A percentile compares a stretch with the other conserved stretches of the same genome.
phyloP scores from a whole-genome alignment of 2,888 invertebrate genomes.

The Patella caerulea region DNA sequence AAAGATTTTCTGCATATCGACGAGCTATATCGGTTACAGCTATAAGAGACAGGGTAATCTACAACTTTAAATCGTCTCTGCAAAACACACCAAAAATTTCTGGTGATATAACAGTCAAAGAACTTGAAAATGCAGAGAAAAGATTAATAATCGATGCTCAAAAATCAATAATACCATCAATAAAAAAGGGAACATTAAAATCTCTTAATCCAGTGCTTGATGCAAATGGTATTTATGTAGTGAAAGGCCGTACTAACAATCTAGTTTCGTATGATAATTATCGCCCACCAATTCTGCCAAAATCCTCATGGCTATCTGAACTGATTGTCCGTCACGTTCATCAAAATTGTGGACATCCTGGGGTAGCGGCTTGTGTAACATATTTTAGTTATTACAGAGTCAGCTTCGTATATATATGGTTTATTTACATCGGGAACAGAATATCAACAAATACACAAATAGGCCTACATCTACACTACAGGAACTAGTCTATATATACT shows the following conservation, averaged over 20 bases:
- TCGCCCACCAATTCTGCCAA: neutral
- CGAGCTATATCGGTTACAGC: neutral
- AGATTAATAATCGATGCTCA: neutral
- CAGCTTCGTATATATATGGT: no score
- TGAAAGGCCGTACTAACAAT: neutral
- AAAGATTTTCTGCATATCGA: neutral
- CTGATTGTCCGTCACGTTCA: neutral
- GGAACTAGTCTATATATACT: no score
- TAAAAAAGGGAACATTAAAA: neutral
- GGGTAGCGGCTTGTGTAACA: no score
- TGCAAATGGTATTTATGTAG: neutral
- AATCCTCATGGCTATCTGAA: neutral
- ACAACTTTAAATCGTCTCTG: neutral
- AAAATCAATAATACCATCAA: neutral
- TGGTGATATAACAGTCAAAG: neutral
- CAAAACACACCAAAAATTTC: neutral
- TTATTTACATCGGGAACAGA: no score
- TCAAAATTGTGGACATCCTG: constrained; percentile 2
- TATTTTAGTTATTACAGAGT: no score
- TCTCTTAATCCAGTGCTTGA: neutral
- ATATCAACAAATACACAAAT: no score
- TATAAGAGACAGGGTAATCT: neutral
- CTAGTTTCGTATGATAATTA: neutral
- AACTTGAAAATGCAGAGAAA: neutral
- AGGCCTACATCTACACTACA: no score